Base-by-base conservation (phyloP, 2,797 vertebrate species). In the Crocodylus rhombifer region DNA sequence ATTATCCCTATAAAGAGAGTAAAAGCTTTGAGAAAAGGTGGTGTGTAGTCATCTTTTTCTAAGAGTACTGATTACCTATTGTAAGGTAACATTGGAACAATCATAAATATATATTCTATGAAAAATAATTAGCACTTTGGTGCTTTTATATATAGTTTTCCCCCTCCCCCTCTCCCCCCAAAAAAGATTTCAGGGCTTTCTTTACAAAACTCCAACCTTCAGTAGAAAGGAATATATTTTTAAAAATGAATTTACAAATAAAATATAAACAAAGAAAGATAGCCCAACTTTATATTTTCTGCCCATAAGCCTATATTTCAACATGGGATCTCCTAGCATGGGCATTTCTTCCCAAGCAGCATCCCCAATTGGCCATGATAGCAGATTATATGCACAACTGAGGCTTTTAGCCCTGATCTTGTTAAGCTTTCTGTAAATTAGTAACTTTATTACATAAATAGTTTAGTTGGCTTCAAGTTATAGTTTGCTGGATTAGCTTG, bases 401-500 rank as follows among this genome's bases (percentile, higher is more conserved):
- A 63, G 56, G 9, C 42, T 51, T 57, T 14, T 92, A n/a, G 84
- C 51, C 80, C 69, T 82, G 62, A 63, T 88, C 81, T 82, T 76
- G 61, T 20, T 81, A 91, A 81, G 20, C 65, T 1, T 81, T 60
- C 42, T 14, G 76, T 88, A 56, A 26, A 67, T 83, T 93, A 94
- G 71, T 26, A 42, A 26, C 62, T 51, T 51, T 51, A 77, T 20
- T 60, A 91, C 51, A 85, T 2, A 14, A 94, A 80, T 60, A 85
- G 61, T 67, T 26, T 80, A 88, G 78, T 82, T 92, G 94, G 33
- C 63, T 95, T 91, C 65, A 79, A 95, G 84, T 74, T 60, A 79
- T 89, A 79, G 74, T 55, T 94, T 97, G 92, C 92, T 84, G 81
- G 80, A 75, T 96, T 93, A 97, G 95, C 95, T 96, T 95, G 94